Evolutionary conservation across 1,140 invertebrate genomes (phyloP), one percentile per base, ranked within the genome.

Genomic region (Danaus plexippus): DNA sequence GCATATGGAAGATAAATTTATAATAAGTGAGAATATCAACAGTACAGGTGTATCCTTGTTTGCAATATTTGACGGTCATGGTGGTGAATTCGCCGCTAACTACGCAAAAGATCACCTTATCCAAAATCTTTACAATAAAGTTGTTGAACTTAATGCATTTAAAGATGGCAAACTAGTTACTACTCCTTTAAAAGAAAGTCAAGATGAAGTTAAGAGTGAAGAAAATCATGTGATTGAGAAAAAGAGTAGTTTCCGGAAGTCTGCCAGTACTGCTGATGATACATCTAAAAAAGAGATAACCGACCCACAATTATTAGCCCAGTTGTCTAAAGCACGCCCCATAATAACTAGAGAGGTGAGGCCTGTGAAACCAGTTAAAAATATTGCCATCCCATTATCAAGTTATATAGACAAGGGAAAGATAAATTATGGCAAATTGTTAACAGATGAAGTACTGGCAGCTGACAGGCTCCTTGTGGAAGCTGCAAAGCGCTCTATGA

Each of bases 51-150:
- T 97, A 51, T 93, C 94, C 1, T 88, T 98, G 47, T 97, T 95
- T 89, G 96, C 95, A 43, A 92, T 98, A 54, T 98, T 97, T 85
- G 96, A 98, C 89, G 97, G 96, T 0, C 97, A 98, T 85, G 97
- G 96, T 53, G 97, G 96, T 50, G 94, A 97, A 87, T 96, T 97
- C 90, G 95, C 96, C 52, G 96, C 95, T 10, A 94, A 97, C 72
- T 97, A 95, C 88, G 95, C 94, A 12, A 92, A 93, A 75, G 94
- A 95, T 67, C 92, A 94, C 61, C 88, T 96, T 10, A 91, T 96
- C 59, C 91, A 92, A 70, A 94, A 91, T 75, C 88, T 97, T 43
- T 92, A 90, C 66, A 91, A 92, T 72, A 94, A 93, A 86, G 89
- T 95, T 18, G 87, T 92, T 15, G 91, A 93, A 75, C 83, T 94